A percentile compares a stretch with the other conserved stretches of the same genome.
Conservation (phyloP, 2,113 vertebrate species). For the Caranx ignobilis region DNA sequence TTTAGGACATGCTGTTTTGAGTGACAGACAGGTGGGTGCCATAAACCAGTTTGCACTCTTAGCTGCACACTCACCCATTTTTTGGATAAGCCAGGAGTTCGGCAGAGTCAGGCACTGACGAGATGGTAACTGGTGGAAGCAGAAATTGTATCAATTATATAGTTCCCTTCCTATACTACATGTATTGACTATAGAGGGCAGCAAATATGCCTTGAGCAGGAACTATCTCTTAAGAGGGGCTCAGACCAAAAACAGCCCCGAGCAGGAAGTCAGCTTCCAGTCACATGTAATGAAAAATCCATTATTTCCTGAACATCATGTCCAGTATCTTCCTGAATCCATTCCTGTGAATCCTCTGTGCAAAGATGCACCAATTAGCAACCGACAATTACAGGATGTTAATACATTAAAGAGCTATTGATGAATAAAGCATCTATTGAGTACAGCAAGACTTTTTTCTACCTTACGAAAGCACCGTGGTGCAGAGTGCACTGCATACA, state of each 20-base stretch:
- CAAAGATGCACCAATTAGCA: neutral
- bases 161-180: neutral
- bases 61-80: no score
- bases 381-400: neutral
- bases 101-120: no score
- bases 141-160: neutral
- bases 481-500: neutral
- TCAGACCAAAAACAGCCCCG: neutral
- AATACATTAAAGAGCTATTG: neutral
- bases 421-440: neutral
- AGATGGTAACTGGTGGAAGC: neutral
- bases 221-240: neutral
- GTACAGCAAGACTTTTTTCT: neutral
- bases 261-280: neutral
- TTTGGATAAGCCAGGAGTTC: no score
- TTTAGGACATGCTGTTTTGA: no score
- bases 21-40: no score
- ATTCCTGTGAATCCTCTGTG: neutral
- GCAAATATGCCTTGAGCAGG: neutral
- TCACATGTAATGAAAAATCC: neutral
- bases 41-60: no score
- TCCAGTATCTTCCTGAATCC: neutral
- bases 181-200: neutral
- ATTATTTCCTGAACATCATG: neutral
- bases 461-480: neutral